A percentile compares a stretch with the other conserved stretches of the same genome.
These are phyloP conservation scores for Batillaria attramentaria DNA, from an alignment of 1,140 invertebrate species.

Conservation along the genomic window DNA sequence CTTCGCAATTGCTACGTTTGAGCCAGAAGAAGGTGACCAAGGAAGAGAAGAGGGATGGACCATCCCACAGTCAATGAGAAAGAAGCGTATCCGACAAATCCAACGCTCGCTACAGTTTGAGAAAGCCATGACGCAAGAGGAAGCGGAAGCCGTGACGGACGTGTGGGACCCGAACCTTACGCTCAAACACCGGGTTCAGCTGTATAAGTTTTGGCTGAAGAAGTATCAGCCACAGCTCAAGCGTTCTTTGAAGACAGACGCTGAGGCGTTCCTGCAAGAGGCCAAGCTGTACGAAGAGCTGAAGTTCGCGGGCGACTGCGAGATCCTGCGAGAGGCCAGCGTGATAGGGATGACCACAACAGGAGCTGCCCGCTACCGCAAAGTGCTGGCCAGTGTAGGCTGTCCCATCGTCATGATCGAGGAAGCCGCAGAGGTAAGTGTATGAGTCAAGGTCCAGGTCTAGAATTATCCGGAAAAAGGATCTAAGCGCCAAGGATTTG, in stretches of 20 bases:
- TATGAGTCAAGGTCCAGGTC: conserved; percentile 47
- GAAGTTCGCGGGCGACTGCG: conserved; percentile 22
- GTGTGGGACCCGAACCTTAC: conserved; percentile 27
- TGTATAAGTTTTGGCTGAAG: conserved; percentile 15
- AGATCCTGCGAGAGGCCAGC: conserved; percentile 28
- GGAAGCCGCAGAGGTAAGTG: conserved; percentile 62
- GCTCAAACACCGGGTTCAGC: not conserved
- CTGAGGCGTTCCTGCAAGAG: not conserved
- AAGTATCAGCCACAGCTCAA: not conserved
- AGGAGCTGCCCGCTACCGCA: conserved; percentile 56
- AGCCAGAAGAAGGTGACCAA: no score
- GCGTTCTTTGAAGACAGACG: not conserved
- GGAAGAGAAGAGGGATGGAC: not conserved
- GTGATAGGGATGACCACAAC: conserved; percentile 65
- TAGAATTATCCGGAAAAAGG: not conserved
- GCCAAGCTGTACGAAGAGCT: not conserved
- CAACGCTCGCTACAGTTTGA: conserved; percentile 27
- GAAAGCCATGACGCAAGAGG: conserved; percentile 34
- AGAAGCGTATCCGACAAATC: not conserved
- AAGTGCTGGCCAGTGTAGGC: conserved; percentile 44
- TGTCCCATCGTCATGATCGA: conserved; percentile 62
- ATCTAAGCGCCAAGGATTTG: not conserved
- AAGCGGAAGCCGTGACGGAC: conserved; percentile 22
- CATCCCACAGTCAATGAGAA: not conserved
- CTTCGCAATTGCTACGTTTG: no score